phyloP scores from a whole-genome alignment of 2,888 invertebrate species.

The Pristionchus japonicus region DNA sequence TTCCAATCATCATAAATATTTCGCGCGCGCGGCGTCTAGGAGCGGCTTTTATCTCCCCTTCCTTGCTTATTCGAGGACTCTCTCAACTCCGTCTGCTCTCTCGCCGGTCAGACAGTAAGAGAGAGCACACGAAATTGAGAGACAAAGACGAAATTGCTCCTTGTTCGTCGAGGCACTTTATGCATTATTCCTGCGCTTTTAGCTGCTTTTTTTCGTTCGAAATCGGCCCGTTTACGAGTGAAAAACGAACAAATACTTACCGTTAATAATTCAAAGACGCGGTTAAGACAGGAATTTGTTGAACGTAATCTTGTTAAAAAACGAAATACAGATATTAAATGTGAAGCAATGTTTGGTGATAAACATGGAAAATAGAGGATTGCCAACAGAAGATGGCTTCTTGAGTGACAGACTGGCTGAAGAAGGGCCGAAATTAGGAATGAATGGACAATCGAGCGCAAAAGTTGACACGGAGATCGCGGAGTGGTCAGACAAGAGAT shows the following conservation, averaged over 20 bases:
- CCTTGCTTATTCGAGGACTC: background rate
- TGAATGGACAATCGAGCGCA: conserved; percentile 4
- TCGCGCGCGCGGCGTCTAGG: background rate
- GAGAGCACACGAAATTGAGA: background rate
- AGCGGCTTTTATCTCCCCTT: conserved; percentile 7
- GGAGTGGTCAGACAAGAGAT: background rate
- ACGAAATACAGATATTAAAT: background rate
- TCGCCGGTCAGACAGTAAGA: background rate
- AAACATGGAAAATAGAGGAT: background rate
- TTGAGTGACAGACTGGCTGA: background rate
- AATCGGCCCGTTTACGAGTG: background rate
- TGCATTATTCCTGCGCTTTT: conserved; percentile 16
- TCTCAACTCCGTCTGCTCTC: background rate
- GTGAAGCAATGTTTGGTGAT: background rate
- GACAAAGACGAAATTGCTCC: background rate
- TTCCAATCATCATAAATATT: conserved; percentile 41
- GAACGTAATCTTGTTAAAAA: too few relatives aligned
- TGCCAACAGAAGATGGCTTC: background rate
- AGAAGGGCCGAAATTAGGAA: conserved; percentile 9
- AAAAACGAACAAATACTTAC: background rate
- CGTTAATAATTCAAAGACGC: background rate
- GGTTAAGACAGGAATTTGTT: background rate
- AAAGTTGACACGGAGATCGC: background rate
- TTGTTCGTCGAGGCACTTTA: conserved; percentile 21
- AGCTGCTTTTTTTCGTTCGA: background rate